These are phyloP conservation scores for Melitaea athalia DNA, from an alignment of 2,888 invertebrate genomes.

Conservation along the genomic window DNA sequence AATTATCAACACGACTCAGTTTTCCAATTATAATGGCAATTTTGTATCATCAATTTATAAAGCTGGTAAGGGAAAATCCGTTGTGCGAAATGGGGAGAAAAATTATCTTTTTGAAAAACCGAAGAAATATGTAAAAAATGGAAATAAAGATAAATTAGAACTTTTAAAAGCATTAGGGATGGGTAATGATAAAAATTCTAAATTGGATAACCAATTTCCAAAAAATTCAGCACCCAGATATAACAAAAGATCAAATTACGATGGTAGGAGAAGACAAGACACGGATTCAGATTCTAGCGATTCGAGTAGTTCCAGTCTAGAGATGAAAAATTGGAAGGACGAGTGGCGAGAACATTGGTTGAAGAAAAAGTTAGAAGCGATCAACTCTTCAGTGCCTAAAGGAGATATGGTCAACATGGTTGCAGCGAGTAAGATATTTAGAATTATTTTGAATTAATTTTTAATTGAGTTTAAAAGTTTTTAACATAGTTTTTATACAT, in stretches of 20 bases:
- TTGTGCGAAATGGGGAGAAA: not conserved
- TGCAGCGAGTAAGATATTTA: slow-evolving; percentile 56
- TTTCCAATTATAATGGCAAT: slow-evolving; percentile 42
- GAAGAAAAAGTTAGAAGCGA: slow-evolving; percentile 49
- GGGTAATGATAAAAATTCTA: slow-evolving; percentile 19
- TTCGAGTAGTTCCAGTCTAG: slow-evolving; percentile 48
- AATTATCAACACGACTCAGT: slow-evolving; percentile 39
- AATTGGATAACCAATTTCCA: slow-evolving; percentile 38
- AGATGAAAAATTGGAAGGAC: slow-evolving; percentile 47
- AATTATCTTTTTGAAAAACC: not conserved
- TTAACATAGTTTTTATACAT: too few relatives aligned
- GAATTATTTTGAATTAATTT: not conserved
- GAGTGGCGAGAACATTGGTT: slow-evolving; percentile 50
- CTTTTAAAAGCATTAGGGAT: slow-evolving; percentile 22
- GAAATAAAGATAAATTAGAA: slow-evolving; percentile 34
- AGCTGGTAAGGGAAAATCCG: slow-evolving; percentile 1
- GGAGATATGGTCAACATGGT: slow-evolving; percentile 68
- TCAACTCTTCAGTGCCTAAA: slow-evolving; percentile 49
- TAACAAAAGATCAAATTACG: slow-evolving; percentile 18
- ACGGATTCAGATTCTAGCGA: slow-evolving; percentile 31
- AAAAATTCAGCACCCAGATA: slow-evolving; percentile 56
- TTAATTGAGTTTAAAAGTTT: not conserved
- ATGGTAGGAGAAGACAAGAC: slow-evolving; percentile 42
- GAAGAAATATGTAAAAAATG: slow-evolving; percentile 19
- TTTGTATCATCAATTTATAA: slow-evolving; percentile 37